Base-by-base conservation (phyloP, 2,888 invertebrate species). In the Drosophila paranaensis region DNA sequence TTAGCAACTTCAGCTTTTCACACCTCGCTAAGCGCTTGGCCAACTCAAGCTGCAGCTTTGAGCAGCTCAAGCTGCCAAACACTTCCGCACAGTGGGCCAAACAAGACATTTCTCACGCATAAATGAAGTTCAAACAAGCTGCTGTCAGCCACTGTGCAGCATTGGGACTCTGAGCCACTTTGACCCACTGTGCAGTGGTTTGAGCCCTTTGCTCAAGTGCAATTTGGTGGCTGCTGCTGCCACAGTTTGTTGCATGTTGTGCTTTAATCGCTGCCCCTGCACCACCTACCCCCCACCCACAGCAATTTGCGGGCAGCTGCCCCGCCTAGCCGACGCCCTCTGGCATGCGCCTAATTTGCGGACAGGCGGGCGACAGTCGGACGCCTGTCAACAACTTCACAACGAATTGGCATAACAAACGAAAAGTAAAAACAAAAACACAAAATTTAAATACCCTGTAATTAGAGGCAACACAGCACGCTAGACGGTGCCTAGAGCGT, bases 11-110 rank as follows among this genome's bases (percentile, higher is more conserved):
- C 37, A 37, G 65, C 10, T 77, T 77, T 76, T 74, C 78, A 74
- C 76, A 76, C 78, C 78, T 78, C 76, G 73, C 67, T 40, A 42
- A 50, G 6, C 33, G 43, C 57, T 46, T 4, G 8, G 45, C 56
- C 11, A 40, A 35, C 14, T 20, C 2, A 35, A 51, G 35, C 37
- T n/a, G 43, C 30, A 61, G 6, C 60, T 16, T 43, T 33, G 6
- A n/a, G n/a, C 43, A 37, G 27, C 2, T 20, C 35, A 37, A 35
- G 3, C 40, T 13, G 16, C 14, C 16, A 66, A 61, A 55, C 57
- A 74, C 76, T 74, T 77, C 76, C 79, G 76, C 74, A 70, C 78
- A 61, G 77, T 75, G 77, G 77, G 56, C 46, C 42, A 48, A 35
- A 30, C 6, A 16, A 42, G 6, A 20, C 16, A 50, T 63, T 63